Evolutionary conservation across 2,113 vertebrate genomes (phyloP).

Genomic region (Python bivittatus): DNA sequence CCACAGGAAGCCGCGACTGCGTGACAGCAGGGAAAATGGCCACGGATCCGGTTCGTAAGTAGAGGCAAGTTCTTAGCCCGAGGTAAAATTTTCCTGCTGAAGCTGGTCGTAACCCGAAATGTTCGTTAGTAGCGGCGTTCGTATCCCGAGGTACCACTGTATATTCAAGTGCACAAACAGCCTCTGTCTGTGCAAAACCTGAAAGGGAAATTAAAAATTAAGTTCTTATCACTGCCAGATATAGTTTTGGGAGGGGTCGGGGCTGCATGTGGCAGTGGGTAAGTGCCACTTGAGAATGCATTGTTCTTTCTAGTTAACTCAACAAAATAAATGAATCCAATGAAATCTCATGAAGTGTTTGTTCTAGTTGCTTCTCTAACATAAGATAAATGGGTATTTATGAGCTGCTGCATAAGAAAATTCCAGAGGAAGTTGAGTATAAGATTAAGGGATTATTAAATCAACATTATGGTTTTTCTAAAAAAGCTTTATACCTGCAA

Average conservation of each 20-base stretch:
- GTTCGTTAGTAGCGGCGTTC: too few species aligned
- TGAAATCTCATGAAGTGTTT: conserved; percentile 69
- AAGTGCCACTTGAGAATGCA: conserved; percentile 62
- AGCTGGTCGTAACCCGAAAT: too few species aligned
- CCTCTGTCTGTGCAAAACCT: conserved; percentile 3
- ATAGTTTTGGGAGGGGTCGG: conserved; percentile 29
- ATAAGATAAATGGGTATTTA: conserved; percentile 73
- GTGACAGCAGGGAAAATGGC: too few species aligned
- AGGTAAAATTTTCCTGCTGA: too few species aligned
- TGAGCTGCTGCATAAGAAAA: conserved; percentile 67
- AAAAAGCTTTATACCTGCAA: conserved; percentile 71
- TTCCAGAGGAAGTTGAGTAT: conserved; percentile 69
- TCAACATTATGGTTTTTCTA: conserved; percentile 75
- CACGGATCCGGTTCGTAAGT: too few species aligned
- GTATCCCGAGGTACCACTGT: too few species aligned
- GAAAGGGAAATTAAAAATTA: conserved; percentile 53
- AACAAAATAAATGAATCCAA: conserved; percentile 65
- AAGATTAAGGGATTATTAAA: conserved; percentile 77
- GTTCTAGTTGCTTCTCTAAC: conserved; percentile 66
- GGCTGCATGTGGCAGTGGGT: conserved; percentile 43
- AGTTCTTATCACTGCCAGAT: conserved; percentile 64
- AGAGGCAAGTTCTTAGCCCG: too few species aligned
- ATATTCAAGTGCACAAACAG: neutral
- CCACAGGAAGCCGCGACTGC: too few species aligned
- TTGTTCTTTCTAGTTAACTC: conserved; percentile 62